Base-by-base conservation (phyloP, 2,888 invertebrate species). In the Stictocephala bisonia region DNA sequence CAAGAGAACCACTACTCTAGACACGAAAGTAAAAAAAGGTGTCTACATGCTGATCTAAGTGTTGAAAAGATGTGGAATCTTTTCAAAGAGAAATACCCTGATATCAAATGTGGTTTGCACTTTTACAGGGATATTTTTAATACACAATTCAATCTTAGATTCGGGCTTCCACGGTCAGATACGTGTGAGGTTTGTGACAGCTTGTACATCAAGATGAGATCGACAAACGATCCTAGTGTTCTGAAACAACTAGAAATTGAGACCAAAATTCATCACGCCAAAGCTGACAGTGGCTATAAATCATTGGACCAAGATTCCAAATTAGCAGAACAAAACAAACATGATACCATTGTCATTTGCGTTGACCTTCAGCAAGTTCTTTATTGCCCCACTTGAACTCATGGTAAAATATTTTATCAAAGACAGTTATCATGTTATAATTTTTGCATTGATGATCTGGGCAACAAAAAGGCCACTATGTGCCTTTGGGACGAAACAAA, bases 371-470 rank as follows among this genome's bases (percentile, higher is more conserved):
- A 64, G n/a, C 64, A 44, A 15, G 64, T 64, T 13, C 9, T 64
- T 40, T 26, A 26, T 50, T 31, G 48, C 22, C 64, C 71, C 6
- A 48, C 24, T 22, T n/a, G 44, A 11, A 71, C 64, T 20, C 50
- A 64, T 44, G 22, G 20, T 7, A 31, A 64, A 24, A 26, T 75
- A 13, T 74, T 58, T 56, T 74, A 74, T 71, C 68, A 48, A 44
- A 31, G 73, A 18, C 75, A 75, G 50, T 56, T 64, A 27, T 75
- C 73, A 13, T 70, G 69, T 27, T 74, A 75, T 31, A 75, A 75
- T 48, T 58, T 75, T 22, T 70, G 53, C 22, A 56, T 75, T 20
- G 71, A 75, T 71, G 40, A 75, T 31, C 15, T 26, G 41, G 64
- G 60, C 11, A 40, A 20, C 9, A 69, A 72, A 24, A 44, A 50